These are phyloP conservation scores for Polyommatus iphigenia DNA, from an alignment of 2,888 invertebrate species.

Conservation along the genomic window DNA sequence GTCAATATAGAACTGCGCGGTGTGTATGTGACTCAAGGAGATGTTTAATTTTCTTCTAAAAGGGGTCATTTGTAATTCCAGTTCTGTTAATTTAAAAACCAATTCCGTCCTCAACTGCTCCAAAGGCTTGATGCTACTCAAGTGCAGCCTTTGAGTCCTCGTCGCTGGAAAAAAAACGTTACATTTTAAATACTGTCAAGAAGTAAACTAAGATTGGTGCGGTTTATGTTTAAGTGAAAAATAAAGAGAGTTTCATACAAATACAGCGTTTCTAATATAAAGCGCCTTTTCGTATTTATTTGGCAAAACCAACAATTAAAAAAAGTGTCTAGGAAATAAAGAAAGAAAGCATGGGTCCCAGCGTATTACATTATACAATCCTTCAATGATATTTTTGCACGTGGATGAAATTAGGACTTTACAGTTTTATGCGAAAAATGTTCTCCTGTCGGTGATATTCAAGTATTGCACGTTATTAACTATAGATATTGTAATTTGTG, in stretches of 20 bases:
- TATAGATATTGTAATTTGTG: too few species aligned
- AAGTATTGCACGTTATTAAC: too few species aligned
- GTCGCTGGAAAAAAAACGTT: conserved; percentile 61
- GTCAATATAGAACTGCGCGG: conserved; percentile 88
- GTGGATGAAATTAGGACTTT: too few species aligned
- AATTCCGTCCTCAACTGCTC: conserved; percentile 86
- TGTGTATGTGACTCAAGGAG: conserved; percentile 86
- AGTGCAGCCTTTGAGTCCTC: conserved; percentile 83
- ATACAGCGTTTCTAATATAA: too few species aligned
- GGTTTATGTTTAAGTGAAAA: background rate
- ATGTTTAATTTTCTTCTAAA: conserved; percentile 86
- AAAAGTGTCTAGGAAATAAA: too few species aligned
- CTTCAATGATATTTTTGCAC: too few species aligned
- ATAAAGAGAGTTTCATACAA: background rate
- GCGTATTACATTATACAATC: too few species aligned
- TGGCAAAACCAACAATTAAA: too few species aligned
- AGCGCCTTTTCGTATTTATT: too few species aligned
- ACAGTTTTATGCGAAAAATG: too few species aligned
- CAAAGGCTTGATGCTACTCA: conserved; percentile 83
- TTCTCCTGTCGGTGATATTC: too few species aligned
- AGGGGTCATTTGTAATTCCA: conserved; percentile 87
- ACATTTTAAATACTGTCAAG: background rate
- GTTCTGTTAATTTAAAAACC: conserved; percentile 86
- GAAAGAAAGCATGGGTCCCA: too few species aligned
- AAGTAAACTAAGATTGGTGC: background rate